Evolutionary conservation across 1,140 invertebrate species (phyloP), one percentile per base, ranked within the genome.

Genomic region (Neuroterus valhalla): DNA sequence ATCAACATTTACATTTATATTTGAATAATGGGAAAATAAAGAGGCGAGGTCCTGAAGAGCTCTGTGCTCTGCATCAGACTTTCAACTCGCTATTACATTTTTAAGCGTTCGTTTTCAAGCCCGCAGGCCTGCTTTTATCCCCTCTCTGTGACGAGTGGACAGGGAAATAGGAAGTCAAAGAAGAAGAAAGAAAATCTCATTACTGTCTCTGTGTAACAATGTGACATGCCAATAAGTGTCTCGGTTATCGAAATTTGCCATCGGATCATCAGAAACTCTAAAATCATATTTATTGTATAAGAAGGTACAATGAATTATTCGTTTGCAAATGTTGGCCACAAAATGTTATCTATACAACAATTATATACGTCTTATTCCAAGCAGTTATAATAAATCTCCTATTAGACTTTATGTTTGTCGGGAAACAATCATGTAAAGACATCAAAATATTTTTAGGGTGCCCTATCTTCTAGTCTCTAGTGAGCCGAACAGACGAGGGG

Each of bases 1-100:
- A 90, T 89, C 88, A 90, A 90, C 89, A 90, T 90, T 90, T 90
- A 90, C 89, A 89, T 90, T 89, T 89, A 89, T 90, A 90, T 90
- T 89, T 90, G 89, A 90, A 90, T 90, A 90, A 90, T 90, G 87
- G 88, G 80, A 87, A 89, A 89, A 88, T 89, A 89, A 89, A 90
- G 87, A 88, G 85, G 80, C 82, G 77, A 83, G 78, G 77, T 76
- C 69, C 74, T 62, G 55, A 26, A 62, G 31, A 62, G 55, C 21
- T 23, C 23, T 62, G 80, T 77, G 72, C 78, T 77, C 75, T 72
- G 78, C 81, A 80, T 83, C 82, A 84, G 85, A 85, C 85, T 85
- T 83, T 82, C 79, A 84, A 77, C 77, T 77, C 76, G 86, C 85
- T 89, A 89, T 89, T 89, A 89, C 88, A 89, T 89, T 90, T 90